These are phyloP conservation scores for Sclerodermus sp. DNA, from an alignment of 2,888 invertebrate species.

Conservation along the genomic window DNA sequence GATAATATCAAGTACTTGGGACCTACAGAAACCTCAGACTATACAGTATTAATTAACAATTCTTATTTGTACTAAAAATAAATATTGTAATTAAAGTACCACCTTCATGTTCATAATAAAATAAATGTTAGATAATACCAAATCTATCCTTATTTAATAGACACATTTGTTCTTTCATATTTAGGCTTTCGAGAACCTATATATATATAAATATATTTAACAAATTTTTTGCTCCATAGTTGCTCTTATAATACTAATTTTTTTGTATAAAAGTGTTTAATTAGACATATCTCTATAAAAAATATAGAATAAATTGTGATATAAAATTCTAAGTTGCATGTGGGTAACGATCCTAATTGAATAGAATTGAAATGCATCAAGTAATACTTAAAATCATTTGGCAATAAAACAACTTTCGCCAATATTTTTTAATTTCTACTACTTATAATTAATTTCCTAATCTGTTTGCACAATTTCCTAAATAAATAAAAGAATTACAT, in stretches of 20 bases:
- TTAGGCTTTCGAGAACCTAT: constrained; percentile 26
- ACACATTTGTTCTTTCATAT: constrained; percentile 18
- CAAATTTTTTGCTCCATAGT: no score
- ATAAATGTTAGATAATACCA: constrained; percentile 57
- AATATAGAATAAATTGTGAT: no score
- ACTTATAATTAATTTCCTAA: background rate
- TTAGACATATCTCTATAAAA: no score
- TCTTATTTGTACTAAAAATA: constrained; percentile 56
- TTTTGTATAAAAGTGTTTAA: no score
- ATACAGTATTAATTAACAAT: constrained; percentile 57
- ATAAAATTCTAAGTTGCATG: no score
- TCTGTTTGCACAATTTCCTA: constrained; percentile 2
- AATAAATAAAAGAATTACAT: constrained; percentile 24
- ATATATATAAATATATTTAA: no score
- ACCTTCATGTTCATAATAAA: constrained; percentile 55
- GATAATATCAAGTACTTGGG: constrained; percentile 51
- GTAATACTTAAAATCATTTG: background rate
- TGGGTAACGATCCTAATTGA: no score
- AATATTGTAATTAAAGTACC: constrained; percentile 54
- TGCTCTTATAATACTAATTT: no score
- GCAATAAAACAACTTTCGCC: background rate
- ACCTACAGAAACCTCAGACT: constrained; percentile 55
- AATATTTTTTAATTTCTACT: background rate
- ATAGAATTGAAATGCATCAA: no score
- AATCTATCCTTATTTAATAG: constrained; percentile 43